These are phyloP conservation scores for Alectoris magna DNA, from an alignment of 2,797 vertebrate genomes.

Conservation along the genomic window DNA sequence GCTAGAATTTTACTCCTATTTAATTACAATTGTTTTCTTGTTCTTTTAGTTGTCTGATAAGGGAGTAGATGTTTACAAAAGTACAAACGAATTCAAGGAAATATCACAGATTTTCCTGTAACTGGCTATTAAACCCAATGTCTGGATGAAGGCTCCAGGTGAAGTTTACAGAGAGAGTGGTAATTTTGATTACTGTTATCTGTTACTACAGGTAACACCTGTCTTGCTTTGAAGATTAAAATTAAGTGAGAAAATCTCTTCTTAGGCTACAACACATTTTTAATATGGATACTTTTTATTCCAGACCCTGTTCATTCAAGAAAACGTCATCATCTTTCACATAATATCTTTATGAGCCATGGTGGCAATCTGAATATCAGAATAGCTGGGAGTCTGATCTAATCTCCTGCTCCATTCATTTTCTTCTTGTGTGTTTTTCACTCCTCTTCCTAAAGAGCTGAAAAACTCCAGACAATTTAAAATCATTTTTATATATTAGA, in stretches of 20 bases:
- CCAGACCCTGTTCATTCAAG: neutral
- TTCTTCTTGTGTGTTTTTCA: neutral
- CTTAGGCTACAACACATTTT: neutral
- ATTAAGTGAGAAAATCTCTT: neutral
- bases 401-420: neutral
- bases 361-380: neutral
- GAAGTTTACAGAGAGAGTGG: neutral
- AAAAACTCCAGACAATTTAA: neutral
- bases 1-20: neutral
- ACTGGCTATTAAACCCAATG: neutral
- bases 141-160: neutral
- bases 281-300: neutral
- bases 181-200: neutral
- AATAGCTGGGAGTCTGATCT: neutral
- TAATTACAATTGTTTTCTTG: neutral
- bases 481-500: neutral
- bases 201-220: neutral
- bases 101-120: neutral
- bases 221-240: neutral
- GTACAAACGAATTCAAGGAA: neutral
- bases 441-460: neutral
- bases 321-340: neutral
- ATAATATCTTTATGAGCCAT: neutral
- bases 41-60: neutral
- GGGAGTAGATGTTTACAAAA: neutral